Conservation (phyloP, 2,113 vertebrate species). For the Poicephalus meyeri region DNA sequence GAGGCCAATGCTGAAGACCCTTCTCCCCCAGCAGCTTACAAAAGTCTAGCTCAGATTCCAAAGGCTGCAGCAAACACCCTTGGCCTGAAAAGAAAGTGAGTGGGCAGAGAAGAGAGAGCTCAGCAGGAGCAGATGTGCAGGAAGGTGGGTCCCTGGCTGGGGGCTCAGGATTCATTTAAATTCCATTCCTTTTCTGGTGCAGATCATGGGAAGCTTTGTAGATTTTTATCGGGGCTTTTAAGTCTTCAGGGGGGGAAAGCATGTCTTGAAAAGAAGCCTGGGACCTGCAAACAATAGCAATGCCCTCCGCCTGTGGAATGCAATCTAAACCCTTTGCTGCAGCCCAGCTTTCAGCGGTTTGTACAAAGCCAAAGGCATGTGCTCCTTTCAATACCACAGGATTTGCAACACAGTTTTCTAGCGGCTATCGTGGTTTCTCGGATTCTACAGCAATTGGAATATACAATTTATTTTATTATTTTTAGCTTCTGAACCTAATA, state of each 20-base stretch:
- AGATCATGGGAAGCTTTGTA: slow-evolving; percentile 1
- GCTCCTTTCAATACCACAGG: neutral
- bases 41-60: neutral
- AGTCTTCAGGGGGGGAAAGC: neutral
- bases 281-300: slow-evolving; percentile 13
- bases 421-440: neutral
- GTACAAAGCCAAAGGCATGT: neutral
- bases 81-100: neutral
- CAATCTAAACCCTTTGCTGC: neutral
- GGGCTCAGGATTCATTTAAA: neutral
- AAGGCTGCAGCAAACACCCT: neutral
- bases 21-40: neutral
- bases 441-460: neutral
- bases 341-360: neutral
- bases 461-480: neutral
- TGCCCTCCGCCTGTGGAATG: slow-evolving; percentile 18
- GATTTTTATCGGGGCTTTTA: slow-evolving; percentile 21
- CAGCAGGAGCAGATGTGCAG: neutral
- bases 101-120: neutral
- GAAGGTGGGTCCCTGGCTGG: neutral
- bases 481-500: neutral
- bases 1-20: neutral
- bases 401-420: neutral
- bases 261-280: neutral
- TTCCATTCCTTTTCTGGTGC: neutral